Conservation (phyloP, 2,888 invertebrate species). For the Polymixis lichenea region DNA sequence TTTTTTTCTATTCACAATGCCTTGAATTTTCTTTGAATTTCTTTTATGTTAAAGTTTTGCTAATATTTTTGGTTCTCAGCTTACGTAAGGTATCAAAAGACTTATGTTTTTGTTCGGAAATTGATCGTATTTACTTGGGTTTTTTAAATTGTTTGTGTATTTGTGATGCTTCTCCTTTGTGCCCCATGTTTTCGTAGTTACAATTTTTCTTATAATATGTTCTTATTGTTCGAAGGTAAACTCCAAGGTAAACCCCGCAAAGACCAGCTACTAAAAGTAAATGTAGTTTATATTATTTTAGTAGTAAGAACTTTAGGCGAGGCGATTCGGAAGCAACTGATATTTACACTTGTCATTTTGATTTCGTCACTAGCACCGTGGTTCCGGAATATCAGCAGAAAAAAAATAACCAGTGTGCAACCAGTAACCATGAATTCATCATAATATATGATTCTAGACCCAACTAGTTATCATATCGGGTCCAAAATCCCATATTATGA, state of each 20-base stretch:
- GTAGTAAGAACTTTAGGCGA: constrained; percentile 24
- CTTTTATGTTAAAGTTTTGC: constrained; percentile 44
- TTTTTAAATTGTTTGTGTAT: constrained; percentile 38
- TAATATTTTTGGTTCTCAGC: constrained; percentile 19
- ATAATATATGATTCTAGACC: too few relatives aligned
- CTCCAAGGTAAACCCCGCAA: constrained; percentile 58
- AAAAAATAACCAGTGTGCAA: too few relatives aligned
- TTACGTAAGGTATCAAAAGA: constrained; percentile 26
- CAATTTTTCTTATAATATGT: constrained; percentile 46
- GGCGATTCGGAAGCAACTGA: constrained; percentile 10
- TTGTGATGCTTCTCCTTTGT: constrained; percentile 49
- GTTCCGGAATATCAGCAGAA: background rate
- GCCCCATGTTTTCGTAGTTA: constrained; percentile 38
- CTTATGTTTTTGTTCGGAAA: constrained; percentile 31
- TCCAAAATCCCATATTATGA: too few relatives aligned
- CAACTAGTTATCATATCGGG: too few relatives aligned
- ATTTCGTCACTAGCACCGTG: background rate
- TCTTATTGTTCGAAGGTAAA: constrained; percentile 59
- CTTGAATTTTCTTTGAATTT: constrained; percentile 47
- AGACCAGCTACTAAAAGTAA: constrained; percentile 55
- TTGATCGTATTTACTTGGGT: constrained; percentile 18
- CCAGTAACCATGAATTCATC: too few relatives aligned
- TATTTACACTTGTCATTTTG: background rate
- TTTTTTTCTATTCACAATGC: constrained; percentile 55
- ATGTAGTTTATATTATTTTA: constrained; percentile 37